phyloP scores from a whole-genome alignment of 2,113 vertebrate genomes.

The Chinchilla lanigera region DNA sequence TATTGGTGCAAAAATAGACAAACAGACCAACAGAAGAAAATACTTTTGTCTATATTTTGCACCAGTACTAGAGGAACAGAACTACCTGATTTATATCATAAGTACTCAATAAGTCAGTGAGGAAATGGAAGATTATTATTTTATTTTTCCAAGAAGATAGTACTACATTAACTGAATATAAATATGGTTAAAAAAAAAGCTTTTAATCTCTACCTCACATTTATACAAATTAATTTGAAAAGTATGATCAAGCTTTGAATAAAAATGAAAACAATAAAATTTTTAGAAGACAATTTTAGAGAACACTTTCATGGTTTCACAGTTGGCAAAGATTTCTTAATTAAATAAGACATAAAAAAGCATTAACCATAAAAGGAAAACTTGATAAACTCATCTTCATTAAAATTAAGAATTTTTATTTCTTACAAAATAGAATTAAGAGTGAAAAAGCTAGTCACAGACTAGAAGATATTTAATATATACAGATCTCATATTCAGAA shows the following conservation, averaged over 20 bases:
- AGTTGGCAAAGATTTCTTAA: slow-evolving; percentile 19
- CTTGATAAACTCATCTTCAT: not conserved
- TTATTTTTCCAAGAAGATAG: not conserved
- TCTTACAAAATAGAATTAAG: not conserved
- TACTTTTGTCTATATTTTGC: not conserved
- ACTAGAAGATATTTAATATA: not conserved
- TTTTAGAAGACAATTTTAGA: slow-evolving; percentile 1
- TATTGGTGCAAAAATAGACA: not conserved
- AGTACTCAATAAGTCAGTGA: not conserved
- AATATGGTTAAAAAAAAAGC: not conserved
- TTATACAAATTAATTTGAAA: slow-evolving; percentile 48
- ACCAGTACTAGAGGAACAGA: not conserved
- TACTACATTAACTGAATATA: not conserved
- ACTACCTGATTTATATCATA: not conserved
- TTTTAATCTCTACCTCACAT: not conserved
- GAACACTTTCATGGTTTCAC: not conserved
- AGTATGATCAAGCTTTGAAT: not conserved
- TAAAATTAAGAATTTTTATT: not conserved
- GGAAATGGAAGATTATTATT: not conserved
- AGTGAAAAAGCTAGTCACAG: not conserved
- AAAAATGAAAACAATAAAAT: slow-evolving; percentile 13
- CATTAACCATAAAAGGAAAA: slow-evolving; percentile 1
- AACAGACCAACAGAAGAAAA: not conserved
- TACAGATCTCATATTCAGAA: not conserved
- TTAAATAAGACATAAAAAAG: slow-evolving; percentile 6